Evolutionary conservation across 2,113 vertebrate species (phyloP).

Genomic region (Calonectris borealis): DNA sequence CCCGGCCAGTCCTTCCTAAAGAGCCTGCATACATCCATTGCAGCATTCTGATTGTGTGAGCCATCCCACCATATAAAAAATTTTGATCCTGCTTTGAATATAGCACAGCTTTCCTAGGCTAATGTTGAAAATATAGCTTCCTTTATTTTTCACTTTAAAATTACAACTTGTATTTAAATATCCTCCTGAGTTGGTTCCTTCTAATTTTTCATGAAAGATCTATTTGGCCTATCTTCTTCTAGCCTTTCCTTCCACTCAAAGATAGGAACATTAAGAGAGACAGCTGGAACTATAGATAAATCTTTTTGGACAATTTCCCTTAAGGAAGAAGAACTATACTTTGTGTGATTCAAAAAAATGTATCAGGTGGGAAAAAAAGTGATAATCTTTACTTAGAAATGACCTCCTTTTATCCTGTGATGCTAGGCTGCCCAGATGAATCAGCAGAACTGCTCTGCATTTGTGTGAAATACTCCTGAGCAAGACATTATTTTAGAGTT

Average conservation of each 20-base stretch:
- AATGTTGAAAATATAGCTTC: background rate
- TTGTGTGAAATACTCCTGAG: background rate
- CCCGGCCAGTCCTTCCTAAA: background rate
- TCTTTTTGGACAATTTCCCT: background rate
- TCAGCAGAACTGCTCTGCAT: background rate
- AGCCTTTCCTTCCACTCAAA: background rate
- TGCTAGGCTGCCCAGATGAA: background rate
- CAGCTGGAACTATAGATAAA: background rate
- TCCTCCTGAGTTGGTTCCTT: background rate
- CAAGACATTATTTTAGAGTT: background rate
- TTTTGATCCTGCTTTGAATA: background rate
- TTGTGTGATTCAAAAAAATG: background rate
- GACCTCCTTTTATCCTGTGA: background rate
- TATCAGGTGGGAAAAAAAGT: background rate
- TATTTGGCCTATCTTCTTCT: background rate
- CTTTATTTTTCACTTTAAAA: background rate
- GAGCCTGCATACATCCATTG: background rate
- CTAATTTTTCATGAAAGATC: background rate
- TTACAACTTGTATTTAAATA: background rate
- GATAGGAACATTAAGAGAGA: background rate
- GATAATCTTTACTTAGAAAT: background rate
- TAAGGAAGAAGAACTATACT: background rate
- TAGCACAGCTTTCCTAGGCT: background rate
- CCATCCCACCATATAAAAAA: background rate
- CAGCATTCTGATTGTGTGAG: background rate